A percentile compares a stretch with the other conserved stretches of the same genome.
Conservation (phyloP, 2,888 invertebrate genomes). For the Andrena bucephala region DNA sequence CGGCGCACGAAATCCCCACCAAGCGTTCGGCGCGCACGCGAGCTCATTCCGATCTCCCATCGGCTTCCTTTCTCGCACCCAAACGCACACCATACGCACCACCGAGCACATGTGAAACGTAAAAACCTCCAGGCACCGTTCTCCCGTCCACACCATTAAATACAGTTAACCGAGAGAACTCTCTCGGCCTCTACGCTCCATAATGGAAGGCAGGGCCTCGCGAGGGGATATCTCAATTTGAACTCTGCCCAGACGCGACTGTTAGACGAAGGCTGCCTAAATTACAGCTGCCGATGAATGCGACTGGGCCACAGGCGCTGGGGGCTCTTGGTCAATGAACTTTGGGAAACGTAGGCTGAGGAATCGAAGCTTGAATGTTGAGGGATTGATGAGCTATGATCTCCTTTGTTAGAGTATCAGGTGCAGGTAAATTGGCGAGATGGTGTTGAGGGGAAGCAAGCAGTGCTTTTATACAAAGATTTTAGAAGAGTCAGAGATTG, state of each 20-base stretch:
- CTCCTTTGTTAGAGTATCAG: no score
- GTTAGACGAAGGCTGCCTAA: no score
- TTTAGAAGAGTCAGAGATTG: no score
- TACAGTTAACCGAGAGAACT: constrained; percentile 52
- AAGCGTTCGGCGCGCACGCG: constrained; percentile 26
- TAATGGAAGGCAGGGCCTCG: neutral
- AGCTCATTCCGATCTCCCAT: constrained; percentile 43
- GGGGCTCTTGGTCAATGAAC: no score
- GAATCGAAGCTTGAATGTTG: no score
- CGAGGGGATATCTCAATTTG: neutral
- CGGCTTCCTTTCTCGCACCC: constrained; percentile 32
- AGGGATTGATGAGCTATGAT: no score
- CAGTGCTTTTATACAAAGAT: no score
- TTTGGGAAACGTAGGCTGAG: no score
- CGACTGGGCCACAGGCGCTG: no score
- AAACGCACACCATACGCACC: constrained; percentile 21
- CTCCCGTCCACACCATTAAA: constrained; percentile 34
- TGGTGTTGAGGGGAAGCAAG: no score
- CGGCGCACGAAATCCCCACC: neutral
- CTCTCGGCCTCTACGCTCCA: neutral
- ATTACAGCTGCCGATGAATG: no score
- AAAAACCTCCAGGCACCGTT: constrained; percentile 50
- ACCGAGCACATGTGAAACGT: constrained; percentile 16
- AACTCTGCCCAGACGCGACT: neutral
- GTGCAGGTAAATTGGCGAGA: no score